Base-by-base conservation (phyloP, 2,888 invertebrate species). In the Pollenia griseotomentosa region DNA sequence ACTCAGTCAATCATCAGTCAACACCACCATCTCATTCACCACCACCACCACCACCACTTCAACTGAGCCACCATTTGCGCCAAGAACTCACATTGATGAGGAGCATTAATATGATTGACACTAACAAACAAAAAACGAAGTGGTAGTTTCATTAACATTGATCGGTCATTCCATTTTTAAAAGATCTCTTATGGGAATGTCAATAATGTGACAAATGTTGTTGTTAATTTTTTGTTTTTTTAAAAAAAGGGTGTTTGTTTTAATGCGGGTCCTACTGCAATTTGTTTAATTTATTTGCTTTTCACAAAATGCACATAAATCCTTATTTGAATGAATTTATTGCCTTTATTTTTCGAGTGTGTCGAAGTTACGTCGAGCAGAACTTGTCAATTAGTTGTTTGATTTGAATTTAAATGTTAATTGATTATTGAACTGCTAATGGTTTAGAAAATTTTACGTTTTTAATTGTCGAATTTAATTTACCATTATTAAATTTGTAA, bases 121-220 rank as follows among this genome's bases (percentile, higher is more conserved):
- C 14, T 57, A 68, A 57, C 48, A 53, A 80, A 61, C 42, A 44
- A 48, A 19, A 33, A 78, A 59, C 59, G 48, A 46, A 42, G 70
- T 63, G 66, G 59, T 70, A 23, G 79, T 79, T 79, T 77, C 46
- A 65, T 33, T 51, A 6, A 14, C 65, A 42, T 75, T 65, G 53
- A 57, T 80, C 59, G 57, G 57, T 57, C 66, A 81, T 48, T 33
- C 46, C 55, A 55, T 46, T 55, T 63, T 55, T 16, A 12, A 61
- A 65, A 71, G 63, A 80, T 80, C 81, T 59, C 48, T 66, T 59
- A 33, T 81, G 71, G 57, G 57, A 77, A 85, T 74, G 78, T 68
- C 68, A 78, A 79, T 79, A 68, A 79, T 61, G 65, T 85, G 51
- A 77, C 75, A 85, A 71, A 75, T 85, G 55, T 77, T 65, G 44